Evolutionary conservation across 2,888 invertebrate species (phyloP).

Genomic region (Pimpla rufipes): DNA sequence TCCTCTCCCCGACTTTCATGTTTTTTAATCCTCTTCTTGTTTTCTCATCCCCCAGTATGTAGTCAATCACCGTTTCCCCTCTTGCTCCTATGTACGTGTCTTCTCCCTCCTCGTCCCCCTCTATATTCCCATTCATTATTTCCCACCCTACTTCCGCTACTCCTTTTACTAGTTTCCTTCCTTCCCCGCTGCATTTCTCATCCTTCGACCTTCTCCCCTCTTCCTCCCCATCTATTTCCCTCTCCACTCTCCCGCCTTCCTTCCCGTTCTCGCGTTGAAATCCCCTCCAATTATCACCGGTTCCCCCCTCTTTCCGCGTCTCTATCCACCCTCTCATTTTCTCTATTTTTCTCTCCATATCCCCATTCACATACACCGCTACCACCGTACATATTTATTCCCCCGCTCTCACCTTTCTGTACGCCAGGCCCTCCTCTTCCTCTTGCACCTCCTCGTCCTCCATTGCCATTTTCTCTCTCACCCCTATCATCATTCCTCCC

Average conservation of each 20-base stretch:
- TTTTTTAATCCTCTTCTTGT: background rate
- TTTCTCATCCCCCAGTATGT: background rate
- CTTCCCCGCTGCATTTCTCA: background rate
- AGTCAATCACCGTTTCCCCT: background rate
- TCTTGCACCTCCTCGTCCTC: slow-evolving; percentile 12
- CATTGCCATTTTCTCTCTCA: background rate
- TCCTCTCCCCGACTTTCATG: background rate
- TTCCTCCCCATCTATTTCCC: no score
- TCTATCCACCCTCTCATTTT: no score
- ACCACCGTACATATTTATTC: background rate
- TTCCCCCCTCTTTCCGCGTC: background rate
- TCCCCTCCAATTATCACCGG: background rate
- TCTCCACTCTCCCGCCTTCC: no score
- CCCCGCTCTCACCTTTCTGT: background rate
- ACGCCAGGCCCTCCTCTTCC: background rate
- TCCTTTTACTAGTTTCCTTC: background rate
- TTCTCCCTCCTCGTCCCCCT: background rate
- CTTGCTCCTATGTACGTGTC: background rate
- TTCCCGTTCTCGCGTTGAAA: background rate
- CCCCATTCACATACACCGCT: no score
- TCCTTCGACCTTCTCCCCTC: no score
- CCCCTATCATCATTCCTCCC: background rate
- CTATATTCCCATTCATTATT: background rate
- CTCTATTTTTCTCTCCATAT: no score
- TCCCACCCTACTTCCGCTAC: background rate